A percentile compares a stretch with the other conserved stretches of the same genome.
Evolutionary conservation across 2,888 invertebrate species (phyloP).

Genomic region (Mongoloraphidia duomilia): DNA sequence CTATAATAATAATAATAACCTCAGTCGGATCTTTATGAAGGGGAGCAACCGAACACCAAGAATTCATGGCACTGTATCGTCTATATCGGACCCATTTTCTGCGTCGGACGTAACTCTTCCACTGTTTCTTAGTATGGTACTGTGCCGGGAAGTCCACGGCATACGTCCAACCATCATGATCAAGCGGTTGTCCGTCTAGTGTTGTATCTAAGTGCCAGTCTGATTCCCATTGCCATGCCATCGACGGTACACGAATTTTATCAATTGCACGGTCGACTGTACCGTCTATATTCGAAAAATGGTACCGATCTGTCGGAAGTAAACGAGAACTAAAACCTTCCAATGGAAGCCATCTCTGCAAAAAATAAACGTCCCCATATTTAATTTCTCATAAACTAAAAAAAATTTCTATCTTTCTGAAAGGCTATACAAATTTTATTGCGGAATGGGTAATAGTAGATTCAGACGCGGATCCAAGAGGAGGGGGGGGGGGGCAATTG

Average conservation of each 20-base stretch:
- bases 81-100: constrained; percentile 82
- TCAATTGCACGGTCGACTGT: constrained; percentile 61
- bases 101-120: constrained; percentile 81
- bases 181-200: constrained; percentile 72
- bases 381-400: too few species aligned
- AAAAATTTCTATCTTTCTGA: too few species aligned
- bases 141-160: constrained; percentile 82
- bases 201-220: constrained; percentile 81
- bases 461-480: too few species aligned
- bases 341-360: constrained; percentile 73
- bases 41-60: constrained; percentile 85
- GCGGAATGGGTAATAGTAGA: too few species aligned
- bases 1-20: constrained; percentile 23
- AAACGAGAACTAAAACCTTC: constrained; percentile 74
- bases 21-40: constrained; percentile 78
- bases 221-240: constrained; percentile 95
- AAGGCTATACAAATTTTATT: too few species aligned
- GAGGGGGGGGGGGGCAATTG: too few species aligned
- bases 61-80: constrained; percentile 77
- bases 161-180: constrained; percentile 89
- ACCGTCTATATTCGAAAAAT: constrained; percentile 77
- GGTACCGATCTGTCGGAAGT: constrained; percentile 76
- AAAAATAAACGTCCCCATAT: constrained; percentile 8
- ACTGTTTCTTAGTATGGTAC: constrained; percentile 64
- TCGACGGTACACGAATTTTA: constrained; percentile 73